Evolutionary conservation across 2,113 vertebrate genomes (phyloP).

Genomic region (Brachypodius melanocephalos): DNA sequence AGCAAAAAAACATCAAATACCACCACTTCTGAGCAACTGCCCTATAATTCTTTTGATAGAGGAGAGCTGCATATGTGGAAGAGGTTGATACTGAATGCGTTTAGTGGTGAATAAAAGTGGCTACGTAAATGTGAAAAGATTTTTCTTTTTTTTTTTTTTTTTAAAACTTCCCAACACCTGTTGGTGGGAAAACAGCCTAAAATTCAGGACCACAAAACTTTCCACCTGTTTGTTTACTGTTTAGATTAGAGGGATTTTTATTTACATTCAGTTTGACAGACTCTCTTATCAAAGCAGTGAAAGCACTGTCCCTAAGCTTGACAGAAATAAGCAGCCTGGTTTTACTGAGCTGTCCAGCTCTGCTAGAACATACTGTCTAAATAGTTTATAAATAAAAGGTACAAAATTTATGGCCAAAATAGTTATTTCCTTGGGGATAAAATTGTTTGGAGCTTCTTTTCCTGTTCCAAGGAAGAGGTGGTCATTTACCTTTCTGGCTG

Average conservation of each 20-base stretch:
- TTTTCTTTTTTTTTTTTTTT: background rate
- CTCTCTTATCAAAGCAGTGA: background rate
- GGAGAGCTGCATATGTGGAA: background rate
- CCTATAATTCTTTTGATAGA: background rate
- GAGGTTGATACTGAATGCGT: background rate
- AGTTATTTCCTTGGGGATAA: background rate
- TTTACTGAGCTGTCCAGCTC: background rate
- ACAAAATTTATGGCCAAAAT: background rate
- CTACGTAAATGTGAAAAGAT: background rate
- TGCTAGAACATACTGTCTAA: background rate
- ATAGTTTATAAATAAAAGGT: background rate
- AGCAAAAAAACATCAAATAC: background rate
- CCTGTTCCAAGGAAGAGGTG: background rate
- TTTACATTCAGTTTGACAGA: background rate
- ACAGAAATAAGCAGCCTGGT: background rate
- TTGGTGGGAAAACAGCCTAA: background rate
- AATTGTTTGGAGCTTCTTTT: background rate
- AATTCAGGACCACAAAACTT: background rate
- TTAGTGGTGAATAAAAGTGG: background rate
- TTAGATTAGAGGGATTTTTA: background rate
- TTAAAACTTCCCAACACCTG: fast-evolving
- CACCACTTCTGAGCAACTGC: background rate
- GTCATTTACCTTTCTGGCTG: background rate
- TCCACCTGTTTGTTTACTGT: background rate
- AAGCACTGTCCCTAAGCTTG: background rate